Evolutionary conservation across 2,113 vertebrate species (phyloP), one percentile per base, ranked within the genome.

Genomic region (Upupa epops): DNA sequence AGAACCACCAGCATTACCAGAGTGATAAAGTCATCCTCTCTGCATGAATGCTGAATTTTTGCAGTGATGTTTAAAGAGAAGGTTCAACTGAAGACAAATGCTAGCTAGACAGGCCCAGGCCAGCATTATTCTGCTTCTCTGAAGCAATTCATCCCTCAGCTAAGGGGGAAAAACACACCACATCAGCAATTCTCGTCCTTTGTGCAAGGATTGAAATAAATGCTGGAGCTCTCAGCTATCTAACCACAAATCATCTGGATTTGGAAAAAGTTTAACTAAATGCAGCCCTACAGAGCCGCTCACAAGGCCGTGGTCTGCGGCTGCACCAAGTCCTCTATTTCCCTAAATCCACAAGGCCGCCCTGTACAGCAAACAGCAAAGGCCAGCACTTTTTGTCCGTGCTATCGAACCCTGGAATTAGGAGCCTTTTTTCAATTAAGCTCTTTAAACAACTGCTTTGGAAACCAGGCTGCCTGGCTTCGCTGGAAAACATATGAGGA

Each of bases 291-390:
- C 52, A 83, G 70, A 88, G 80, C 55, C 77, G 81, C 66, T 88
- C 79, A 88, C 68, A 84, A 96, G 96, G 94, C 97, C 96, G 96
- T 97, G 97, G 97, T 96, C 94, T 97, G 96, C 91, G 97, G 98
- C 95, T 96, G 65, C 51, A 86, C 69, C 79, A 91, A 21, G 34
- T 60, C 86, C 86, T 83, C 45, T 52, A 88, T 90, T 94, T 96
- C 74, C 68, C 90, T 93, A 77, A 92, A 96, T 88, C 52, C 74
- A 73, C 11, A 83, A 88, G 32, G 88, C 92, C 90, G 92, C 59
- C 75, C 9, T 63, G 71, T 66, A 68, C 46, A 88, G 77, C 10
- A 31, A 84, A 88, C 15, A 95, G 88, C 95, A 97, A 88, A 96
- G 88, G 96, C 86, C 81, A 97, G 82, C 91, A 89, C 72, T 96